These are phyloP conservation scores for Drosophila algonquin DNA, from an alignment of 2,888 invertebrate species.

Conservation along the genomic window DNA sequence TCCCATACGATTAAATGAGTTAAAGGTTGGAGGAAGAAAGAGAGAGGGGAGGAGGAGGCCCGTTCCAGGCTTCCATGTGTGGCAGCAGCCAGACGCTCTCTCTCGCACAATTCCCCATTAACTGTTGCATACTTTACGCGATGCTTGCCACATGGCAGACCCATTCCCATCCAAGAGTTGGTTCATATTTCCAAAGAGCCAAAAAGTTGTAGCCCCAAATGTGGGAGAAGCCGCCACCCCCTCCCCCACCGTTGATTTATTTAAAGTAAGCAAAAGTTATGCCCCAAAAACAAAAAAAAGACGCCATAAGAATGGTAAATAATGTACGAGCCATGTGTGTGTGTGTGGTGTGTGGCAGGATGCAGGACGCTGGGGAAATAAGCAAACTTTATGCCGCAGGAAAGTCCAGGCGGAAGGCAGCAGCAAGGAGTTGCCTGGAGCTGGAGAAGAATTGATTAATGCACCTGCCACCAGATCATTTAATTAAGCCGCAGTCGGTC, in stretches of 20 bases:
- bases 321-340: conserved; percentile 46
- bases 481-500: conserved; percentile 53
- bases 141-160: neutral
- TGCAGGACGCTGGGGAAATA: conserved; percentile 64
- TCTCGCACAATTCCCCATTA: conserved; percentile 51
- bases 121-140: conserved; percentile 69
- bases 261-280: conserved; percentile 77
- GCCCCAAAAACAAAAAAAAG: conserved; percentile 55
- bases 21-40: conserved; percentile 1
- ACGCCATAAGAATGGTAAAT: conserved; percentile 67
- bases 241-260: conserved; percentile 59
- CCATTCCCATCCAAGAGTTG: conserved; percentile 26
- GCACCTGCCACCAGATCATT: conserved; percentile 61
- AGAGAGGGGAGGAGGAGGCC: neutral
- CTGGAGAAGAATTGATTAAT: conserved; percentile 69
- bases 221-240: conserved; percentile 39
- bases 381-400: conserved; percentile 55
- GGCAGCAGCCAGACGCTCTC: neutral
- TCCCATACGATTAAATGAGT: conserved; percentile 22
- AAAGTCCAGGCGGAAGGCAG: neutral
- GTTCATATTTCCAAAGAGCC: conserved; percentile 68
- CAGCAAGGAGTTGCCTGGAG: no score
- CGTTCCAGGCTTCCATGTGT: neutral
- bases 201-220: conserved; percentile 47
- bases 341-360: conserved; percentile 25